phyloP scores from a whole-genome alignment of 2,113 vertebrate genomes.

The Chauna torquata region DNA sequence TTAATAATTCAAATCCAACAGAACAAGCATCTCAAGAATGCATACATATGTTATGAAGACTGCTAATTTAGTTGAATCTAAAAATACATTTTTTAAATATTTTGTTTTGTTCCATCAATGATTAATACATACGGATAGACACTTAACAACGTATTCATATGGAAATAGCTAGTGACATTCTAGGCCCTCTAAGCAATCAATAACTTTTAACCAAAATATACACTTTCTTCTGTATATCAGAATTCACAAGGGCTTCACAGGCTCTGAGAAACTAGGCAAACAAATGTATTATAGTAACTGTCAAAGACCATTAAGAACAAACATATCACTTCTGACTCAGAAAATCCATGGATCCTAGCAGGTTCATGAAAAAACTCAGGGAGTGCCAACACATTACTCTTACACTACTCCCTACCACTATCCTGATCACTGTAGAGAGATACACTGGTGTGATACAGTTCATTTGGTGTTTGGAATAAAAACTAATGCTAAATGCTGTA shows the following conservation, averaged over 20 bases:
- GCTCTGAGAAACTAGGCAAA: background rate
- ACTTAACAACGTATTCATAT: background rate
- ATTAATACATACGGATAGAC: background rate
- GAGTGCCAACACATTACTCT: background rate
- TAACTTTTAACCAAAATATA: background rate
- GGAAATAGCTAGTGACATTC: background rate
- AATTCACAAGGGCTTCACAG: background rate
- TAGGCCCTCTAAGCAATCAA: background rate
- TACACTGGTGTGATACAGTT: no score
- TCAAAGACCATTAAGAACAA: background rate
- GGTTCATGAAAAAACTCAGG: background rate
- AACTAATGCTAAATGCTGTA: background rate
- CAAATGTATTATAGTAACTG: background rate
- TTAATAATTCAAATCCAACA: slow-evolving; percentile 54
- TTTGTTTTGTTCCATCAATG: background rate
- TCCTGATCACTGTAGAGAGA: background rate
- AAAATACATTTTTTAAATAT: background rate
- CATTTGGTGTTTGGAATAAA: background rate
- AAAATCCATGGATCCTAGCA: background rate
- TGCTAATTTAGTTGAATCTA: background rate
- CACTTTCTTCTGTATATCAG: background rate
- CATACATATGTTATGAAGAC: background rate
- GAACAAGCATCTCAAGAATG: background rate
- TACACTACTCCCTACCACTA: background rate
- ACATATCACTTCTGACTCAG: background rate